Evolutionary conservation across 2,113 vertebrate genomes (phyloP).

Genomic region (Drymodes brunneopygia): DNA sequence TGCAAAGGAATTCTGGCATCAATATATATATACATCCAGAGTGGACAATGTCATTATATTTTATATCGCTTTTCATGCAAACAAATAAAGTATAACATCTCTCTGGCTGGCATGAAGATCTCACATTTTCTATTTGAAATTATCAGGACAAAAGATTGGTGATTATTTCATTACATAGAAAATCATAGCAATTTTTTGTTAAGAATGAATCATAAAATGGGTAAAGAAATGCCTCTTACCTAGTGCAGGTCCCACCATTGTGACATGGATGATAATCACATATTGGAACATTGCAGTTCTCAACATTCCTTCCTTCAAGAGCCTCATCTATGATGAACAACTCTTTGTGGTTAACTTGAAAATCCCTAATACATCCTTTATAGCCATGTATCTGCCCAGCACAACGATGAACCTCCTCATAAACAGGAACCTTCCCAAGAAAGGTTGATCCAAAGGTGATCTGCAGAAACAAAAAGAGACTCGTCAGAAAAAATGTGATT

Average conservation of each 20-base stretch:
- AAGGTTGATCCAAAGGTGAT: constrained; percentile 77
- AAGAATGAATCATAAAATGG: not conserved
- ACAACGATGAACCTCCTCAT: constrained; percentile 50
- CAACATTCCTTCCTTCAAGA: constrained; percentile 75
- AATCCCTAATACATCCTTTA: constrained; percentile 78
- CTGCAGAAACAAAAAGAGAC: constrained; percentile 53
- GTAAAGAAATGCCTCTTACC: constrained; percentile 60
- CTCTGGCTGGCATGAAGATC: not conserved
- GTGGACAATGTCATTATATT: not conserved
- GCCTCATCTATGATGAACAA: constrained; percentile 76
- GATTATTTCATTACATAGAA: not conserved
- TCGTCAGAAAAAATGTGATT: not conserved
- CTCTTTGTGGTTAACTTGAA: constrained; percentile 80
- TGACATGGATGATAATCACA: constrained; percentile 77
- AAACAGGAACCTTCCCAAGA: constrained; percentile 77
- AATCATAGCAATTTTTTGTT: not conserved
- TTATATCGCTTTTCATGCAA: not conserved
- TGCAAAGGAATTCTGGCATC: not conserved
- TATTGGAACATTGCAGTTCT: constrained; percentile 76
- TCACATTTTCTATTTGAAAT: not conserved
- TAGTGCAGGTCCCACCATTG: constrained; percentile 83
- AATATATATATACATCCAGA: not conserved
- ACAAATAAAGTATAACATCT: not conserved
- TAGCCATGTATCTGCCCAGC: constrained; percentile 67
- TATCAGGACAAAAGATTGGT: not conserved